phyloP scores from a whole-genome alignment of 1,140 invertebrate species.

The Carposina sasakii region DNA sequence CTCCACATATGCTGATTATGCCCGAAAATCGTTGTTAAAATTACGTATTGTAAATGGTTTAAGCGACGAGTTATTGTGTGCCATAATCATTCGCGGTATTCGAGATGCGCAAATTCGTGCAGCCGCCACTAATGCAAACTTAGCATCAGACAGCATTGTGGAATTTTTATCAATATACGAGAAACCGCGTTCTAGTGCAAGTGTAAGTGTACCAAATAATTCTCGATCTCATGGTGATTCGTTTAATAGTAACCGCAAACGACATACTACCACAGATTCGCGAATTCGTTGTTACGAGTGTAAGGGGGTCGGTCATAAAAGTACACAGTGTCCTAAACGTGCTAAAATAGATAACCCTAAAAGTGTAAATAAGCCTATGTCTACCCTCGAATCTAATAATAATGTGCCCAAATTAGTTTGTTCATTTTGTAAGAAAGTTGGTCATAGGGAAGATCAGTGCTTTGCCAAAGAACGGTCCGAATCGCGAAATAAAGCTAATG shows the following conservation, averaged over 20 bases:
- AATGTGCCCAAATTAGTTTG: background rate
- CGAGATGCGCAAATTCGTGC: conserved; percentile 7
- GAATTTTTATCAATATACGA: conserved; percentile 6
- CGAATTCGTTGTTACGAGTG: background rate
- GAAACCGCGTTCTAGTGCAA: background rate
- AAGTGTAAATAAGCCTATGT: background rate
- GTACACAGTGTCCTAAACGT: background rate
- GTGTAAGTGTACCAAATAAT: background rate
- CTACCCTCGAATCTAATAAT: background rate
- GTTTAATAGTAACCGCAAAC: background rate
- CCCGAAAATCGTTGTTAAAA: background rate
- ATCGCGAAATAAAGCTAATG: conserved; percentile 3
- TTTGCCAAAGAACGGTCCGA: conserved; percentile 12
- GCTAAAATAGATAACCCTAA: background rate
- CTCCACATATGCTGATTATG: conserved; percentile 8
- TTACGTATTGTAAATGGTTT: conserved; percentile 2
- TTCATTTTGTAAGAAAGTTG: conserved; percentile 8
- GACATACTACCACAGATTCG: background rate
- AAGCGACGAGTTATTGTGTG: background rate
- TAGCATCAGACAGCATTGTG: background rate
- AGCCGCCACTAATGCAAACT: conserved; percentile 5
- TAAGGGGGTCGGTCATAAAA: background rate
- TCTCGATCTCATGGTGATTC: background rate
- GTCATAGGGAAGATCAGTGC: background rate
- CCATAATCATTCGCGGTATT: conserved; percentile 6